phyloP scores from a whole-genome alignment of 2,888 invertebrate species.

The Cataglyphis cursor region DNA sequence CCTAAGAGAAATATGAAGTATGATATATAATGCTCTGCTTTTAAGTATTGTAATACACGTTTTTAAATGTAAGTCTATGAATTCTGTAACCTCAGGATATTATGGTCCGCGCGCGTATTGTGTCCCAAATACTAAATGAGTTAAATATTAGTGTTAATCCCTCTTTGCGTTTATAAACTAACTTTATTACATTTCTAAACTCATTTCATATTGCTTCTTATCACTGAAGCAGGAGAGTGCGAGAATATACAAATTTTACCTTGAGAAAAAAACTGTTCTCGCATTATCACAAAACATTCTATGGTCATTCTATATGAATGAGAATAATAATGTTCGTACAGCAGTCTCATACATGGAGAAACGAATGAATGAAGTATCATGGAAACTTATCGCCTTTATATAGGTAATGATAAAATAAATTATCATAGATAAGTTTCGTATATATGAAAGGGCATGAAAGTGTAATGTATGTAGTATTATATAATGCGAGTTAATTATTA shows the following conservation, averaged over 20 bases:
- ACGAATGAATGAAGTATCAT: slow-evolving; percentile 67
- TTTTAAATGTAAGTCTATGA: slow-evolving; percentile 43
- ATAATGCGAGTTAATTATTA: slow-evolving; percentile 78
- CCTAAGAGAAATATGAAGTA: slow-evolving; percentile 39
- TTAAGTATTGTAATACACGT: slow-evolving; percentile 35
- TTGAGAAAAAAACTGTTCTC: slow-evolving; percentile 1
- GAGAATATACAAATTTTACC: neutral
- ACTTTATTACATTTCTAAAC: slow-evolving; percentile 29
- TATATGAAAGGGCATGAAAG: slow-evolving; percentile 70
- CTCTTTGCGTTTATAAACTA: slow-evolving; percentile 36
- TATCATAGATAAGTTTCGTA: slow-evolving; percentile 72
- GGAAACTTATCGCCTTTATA: slow-evolving; percentile 69
- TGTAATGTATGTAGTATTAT: slow-evolving; percentile 79
- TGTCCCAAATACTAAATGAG: neutral
- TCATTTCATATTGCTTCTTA: slow-evolving; percentile 7
- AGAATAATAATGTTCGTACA: slow-evolving; percentile 73
- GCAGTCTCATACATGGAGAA: slow-evolving; percentile 73
- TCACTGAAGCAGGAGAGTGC: neutral
- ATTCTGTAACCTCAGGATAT: slow-evolving; percentile 23
- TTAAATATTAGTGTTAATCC: slow-evolving; percentile 16
- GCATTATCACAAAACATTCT: slow-evolving; percentile 2
- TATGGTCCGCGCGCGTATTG: neutral
- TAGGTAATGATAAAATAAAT: slow-evolving; percentile 67
- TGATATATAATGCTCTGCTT: slow-evolving; percentile 27
- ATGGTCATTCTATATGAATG: neutral